phyloP scores from a whole-genome alignment of 2,888 invertebrate species.

The Callyntrura guangdongensis region DNA sequence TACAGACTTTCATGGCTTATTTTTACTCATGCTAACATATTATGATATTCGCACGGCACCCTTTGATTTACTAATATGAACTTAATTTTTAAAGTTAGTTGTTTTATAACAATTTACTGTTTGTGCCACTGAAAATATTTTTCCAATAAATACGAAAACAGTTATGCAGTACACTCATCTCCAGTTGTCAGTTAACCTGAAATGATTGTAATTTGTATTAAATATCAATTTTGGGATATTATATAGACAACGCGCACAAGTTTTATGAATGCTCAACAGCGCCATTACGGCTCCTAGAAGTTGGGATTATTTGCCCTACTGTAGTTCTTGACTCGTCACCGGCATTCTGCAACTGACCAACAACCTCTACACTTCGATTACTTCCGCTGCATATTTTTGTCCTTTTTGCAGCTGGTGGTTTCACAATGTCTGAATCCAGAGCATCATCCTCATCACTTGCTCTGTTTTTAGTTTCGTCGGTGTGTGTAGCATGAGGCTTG shows the following conservation, averaged over 20 bases:
- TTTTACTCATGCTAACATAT: not conserved
- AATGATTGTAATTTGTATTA: constrained; percentile 24
- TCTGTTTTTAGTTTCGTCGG: constrained; percentile 45
- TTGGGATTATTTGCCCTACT: constrained; percentile 39
- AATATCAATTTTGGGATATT: constrained; percentile 30
- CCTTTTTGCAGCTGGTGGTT: constrained; percentile 73
- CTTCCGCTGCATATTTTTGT: constrained; percentile 64
- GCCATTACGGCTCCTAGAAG: constrained; percentile 67
- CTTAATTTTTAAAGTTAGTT: not conserved
- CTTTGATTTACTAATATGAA: not conserved
- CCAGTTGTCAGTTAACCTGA: constrained; percentile 26
- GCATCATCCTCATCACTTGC: constrained; percentile 61
- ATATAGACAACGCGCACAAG: constrained; percentile 53
- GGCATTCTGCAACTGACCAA: constrained; percentile 49
- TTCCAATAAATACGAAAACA: constrained; percentile 43
- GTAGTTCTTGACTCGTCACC: constrained; percentile 59
- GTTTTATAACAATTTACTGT: constrained; percentile 28
- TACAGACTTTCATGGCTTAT: constrained; percentile 39
- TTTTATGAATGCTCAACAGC: constrained; percentile 67
- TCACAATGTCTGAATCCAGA: constrained; percentile 59
- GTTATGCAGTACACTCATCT: constrained; percentile 42
- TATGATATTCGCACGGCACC: constrained; percentile 7
- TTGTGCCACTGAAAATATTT: constrained; percentile 38
- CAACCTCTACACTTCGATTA: constrained; percentile 8
- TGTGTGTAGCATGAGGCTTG: constrained; percentile 51